A percentile compares a stretch with the other conserved stretches of the same genome.
These are phyloP conservation scores for Macrobrachium rosenbergii DNA, from an alignment of 1,140 invertebrate genomes.

Conservation along the genomic window DNA sequence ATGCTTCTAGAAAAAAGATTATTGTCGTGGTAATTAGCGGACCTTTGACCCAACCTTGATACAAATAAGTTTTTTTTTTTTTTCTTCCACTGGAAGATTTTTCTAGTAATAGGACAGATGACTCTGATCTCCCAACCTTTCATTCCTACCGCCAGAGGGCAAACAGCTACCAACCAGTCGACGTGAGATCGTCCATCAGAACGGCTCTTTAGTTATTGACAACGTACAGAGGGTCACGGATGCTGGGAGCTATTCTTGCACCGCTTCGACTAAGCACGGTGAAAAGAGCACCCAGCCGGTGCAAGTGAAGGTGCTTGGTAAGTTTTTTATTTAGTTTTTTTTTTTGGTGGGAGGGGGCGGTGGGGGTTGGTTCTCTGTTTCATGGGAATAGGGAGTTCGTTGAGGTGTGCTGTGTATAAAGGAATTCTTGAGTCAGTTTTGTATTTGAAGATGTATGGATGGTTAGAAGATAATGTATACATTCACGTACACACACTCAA, in stretches of 20 bases:
- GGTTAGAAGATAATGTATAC: too few species aligned
- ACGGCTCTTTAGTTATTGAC: constrained; percentile 81
- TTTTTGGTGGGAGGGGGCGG: too few species aligned
- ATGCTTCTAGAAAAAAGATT: too few species aligned
- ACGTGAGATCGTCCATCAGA: constrained; percentile 74
- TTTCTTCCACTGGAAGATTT: too few species aligned
- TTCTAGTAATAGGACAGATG: too few species aligned
- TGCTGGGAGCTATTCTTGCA: constrained; percentile 74
- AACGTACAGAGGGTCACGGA: constrained; percentile 74
- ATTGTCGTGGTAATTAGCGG: too few species aligned
- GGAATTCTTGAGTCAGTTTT: not conserved
- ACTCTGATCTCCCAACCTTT: not conserved
- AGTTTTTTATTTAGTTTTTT: not conserved
- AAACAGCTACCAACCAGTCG: constrained; percentile 77
- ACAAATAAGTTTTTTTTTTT: too few species aligned
- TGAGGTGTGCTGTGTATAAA: not conserved
- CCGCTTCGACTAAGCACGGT: constrained; percentile 69
- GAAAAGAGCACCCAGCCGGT: constrained; percentile 74
- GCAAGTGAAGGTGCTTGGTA: constrained; percentile 89
- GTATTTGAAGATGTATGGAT: not conserved
- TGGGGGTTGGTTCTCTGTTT: too few species aligned
- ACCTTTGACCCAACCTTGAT: too few species aligned
- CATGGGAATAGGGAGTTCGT: too few species aligned
- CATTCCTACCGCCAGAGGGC: constrained; percentile 66
- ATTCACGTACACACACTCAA: too few species aligned